Percentiles rank a stretch among this genome's conserved stretches.
phyloP scores from a whole-genome alignment of 2,113 vertebrate species.

The Etheostoma cragini region DNA sequence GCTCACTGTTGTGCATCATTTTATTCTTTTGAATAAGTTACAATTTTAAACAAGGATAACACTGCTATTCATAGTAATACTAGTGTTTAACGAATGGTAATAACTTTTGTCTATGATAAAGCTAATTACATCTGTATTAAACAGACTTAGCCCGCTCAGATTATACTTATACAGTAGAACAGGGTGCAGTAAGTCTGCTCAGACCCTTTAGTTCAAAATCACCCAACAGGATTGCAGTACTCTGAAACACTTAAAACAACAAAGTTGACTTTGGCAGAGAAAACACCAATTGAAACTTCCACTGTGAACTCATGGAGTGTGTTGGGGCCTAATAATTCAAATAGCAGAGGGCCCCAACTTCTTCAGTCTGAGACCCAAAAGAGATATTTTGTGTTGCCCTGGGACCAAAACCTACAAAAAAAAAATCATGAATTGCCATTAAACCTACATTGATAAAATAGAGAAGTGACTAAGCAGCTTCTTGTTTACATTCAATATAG shows the following conservation, averaged over 20 bases:
- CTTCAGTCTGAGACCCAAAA: background rate
- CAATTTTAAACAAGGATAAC: background rate
- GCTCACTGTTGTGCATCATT: background rate
- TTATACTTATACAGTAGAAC: background rate
- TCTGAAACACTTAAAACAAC: background rate
- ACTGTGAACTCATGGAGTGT: background rate
- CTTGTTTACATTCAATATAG: background rate
- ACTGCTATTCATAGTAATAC: background rate
- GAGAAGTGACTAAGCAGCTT: no score
- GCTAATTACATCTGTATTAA: background rate
- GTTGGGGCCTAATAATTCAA: background rate
- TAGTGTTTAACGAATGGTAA: no score
- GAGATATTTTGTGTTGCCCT: background rate
- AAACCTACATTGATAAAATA: background rate
- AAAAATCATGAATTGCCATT: background rate
- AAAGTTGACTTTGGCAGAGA: background rate
- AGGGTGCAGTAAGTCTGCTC: background rate
- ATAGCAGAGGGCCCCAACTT: background rate
- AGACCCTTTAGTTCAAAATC: conserved; percentile 1
- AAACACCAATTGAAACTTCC: background rate
- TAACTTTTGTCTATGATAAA: background rate
- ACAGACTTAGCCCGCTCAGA: background rate
- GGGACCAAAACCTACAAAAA: background rate
- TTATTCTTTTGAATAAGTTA: background rate
- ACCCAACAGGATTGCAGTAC: background rate